These are phyloP conservation scores for Thecophora atra DNA, from an alignment of 2,888 invertebrate genomes.

Conservation along the genomic window DNA sequence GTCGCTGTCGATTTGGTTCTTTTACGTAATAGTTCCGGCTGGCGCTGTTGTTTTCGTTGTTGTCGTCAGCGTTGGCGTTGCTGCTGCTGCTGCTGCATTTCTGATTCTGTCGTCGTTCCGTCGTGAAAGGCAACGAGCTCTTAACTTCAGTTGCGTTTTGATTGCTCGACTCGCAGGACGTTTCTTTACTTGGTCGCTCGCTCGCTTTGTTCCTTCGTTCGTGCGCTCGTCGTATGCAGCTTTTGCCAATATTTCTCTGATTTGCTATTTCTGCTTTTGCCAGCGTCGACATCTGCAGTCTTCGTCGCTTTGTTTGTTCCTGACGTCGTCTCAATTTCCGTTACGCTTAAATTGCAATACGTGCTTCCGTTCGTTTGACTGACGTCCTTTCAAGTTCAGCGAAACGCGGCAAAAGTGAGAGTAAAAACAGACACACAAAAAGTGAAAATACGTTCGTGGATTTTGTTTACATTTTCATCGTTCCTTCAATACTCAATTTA, in stretches of 20 bases:
- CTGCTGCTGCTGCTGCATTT: constrained; percentile 38
- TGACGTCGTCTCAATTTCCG: constrained; percentile 47
- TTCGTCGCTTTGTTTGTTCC: constrained; percentile 8
- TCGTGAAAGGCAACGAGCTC: constrained; percentile 2
- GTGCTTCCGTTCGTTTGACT: constrained; percentile 39
- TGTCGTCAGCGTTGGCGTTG: neutral
- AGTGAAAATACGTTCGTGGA: neutral
- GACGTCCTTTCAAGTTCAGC: constrained; percentile 47
- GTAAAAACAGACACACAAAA: neutral
- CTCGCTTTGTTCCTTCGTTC: neutral
- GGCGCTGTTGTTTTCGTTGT: neutral
- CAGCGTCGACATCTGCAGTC: neutral
- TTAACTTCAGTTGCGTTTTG: constrained; percentile 62
- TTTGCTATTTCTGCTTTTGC: constrained; percentile 39
- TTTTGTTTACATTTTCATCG: neutral
- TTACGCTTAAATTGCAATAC: constrained; percentile 49
- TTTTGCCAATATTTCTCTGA: constrained; percentile 17
- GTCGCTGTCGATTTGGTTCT: neutral
- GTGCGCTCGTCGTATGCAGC: constrained; percentile 7
- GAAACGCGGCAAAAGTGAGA: constrained; percentile 26
- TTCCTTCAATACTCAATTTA: neutral
- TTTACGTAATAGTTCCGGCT: neutral
- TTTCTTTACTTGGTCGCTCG: constrained; percentile 52
- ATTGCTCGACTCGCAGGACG: constrained; percentile 53
- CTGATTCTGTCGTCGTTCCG: constrained; percentile 27